These are phyloP conservation scores for Nesidiocoris tenuis DNA, from an alignment of 2,888 invertebrate genomes.

Conservation along the genomic window DNA sequence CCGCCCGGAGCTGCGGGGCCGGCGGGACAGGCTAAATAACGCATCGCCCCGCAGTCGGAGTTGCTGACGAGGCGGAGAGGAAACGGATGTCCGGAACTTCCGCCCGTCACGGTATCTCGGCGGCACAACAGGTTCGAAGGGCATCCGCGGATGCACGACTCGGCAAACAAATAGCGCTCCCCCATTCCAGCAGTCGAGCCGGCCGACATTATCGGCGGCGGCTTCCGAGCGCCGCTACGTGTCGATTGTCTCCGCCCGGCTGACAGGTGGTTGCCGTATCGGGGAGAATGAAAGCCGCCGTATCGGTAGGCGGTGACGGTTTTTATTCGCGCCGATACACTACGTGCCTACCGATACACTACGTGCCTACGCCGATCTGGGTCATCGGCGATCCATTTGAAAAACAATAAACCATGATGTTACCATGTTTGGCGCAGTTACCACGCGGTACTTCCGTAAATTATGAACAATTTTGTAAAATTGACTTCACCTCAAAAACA, in stretches of 20 bases:
- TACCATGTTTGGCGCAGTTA: no score
- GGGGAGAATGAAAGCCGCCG: background rate
- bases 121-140: background rate
- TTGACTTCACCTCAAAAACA: no score
- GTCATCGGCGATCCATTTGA: no score
- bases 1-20: background rate
- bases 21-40: background rate
- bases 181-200: background rate
- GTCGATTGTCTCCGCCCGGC: background rate
- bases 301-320: background rate
- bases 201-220: background rate
- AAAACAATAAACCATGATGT: no score
- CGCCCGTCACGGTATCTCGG: background rate
- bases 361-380: background rate
- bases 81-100: background rate
- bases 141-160: background rate
- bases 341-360: background rate
- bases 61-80: background rate
- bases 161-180: background rate
- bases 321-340: background rate
- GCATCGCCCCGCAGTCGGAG: background rate
- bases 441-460: no score
- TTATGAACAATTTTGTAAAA: no score
- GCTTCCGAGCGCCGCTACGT: background rate
- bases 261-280: background rate